Base-by-base conservation (phyloP, 2,797 vertebrate genomes). In the Enteromius argenteus region DNA sequence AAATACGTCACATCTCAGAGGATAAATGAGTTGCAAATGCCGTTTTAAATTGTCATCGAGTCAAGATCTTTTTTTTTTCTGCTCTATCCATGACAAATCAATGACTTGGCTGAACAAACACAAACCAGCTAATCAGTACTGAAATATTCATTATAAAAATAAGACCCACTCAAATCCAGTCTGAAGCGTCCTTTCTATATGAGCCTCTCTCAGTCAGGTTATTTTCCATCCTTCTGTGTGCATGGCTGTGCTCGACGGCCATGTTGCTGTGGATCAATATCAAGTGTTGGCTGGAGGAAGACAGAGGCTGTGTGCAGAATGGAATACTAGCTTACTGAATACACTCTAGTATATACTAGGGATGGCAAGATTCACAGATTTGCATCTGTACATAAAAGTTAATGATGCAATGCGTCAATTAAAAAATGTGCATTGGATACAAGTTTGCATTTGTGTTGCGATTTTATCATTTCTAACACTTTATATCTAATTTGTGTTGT, bases 181-280 rank as follows among this genome's bases (percentile, higher is more conserved):
- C 44, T 76, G 21, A 81, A 35, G 58, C n/a, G 2, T 62, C 14
- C 49, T 80, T 51, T 67, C 73, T 49, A 23, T 46, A 39, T 62
- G 13, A 76, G 77, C 9, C 49, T 69, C 60, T 72, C 32, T 64
- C 39, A 11, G 32, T 79, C 62, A 77, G 62, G 66, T 30, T 46
- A 44, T 84, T 71, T 84, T 51, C 73, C 79, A 66, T 71, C 53
- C 58, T 23, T 44, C 66, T 72, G 44, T 44, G 32, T 72, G 32
- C 44, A 19, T n/a, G 75, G 23, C 37, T 80, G 46, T 86, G 62
- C 53, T 86, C n/a, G 56, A 69, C 56, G 53, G 83, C 71, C 82
- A 78, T 37, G 64, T 83, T 83, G 56, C 49, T 73, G 44, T 58
- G 51, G 58, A 78, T 86, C 73, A 62, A 81, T 80, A 51, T 30